Evolutionary conservation across 2,888 invertebrate genomes (phyloP), one percentile per base, ranked within the genome.

Genomic region (Sphaerophoria taeniata): DNA sequence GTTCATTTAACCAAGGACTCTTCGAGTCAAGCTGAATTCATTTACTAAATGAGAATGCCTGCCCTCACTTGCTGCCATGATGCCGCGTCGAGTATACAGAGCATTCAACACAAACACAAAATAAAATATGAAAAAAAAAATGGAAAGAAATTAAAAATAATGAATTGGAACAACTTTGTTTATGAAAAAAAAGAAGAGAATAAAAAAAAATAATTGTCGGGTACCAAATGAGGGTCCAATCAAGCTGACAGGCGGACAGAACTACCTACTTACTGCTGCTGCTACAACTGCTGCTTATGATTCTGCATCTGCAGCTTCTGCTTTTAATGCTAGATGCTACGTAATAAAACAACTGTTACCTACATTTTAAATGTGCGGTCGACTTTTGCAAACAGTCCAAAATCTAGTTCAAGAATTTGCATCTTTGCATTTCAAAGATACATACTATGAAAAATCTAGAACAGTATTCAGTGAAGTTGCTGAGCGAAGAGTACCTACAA

Each of bases 31-130:
- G 76, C 63, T 77, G 70, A 70, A 73, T 85, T 81, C 85, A 81
- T 85, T 69, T 65, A 58, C 72, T 80, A 81, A 85, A 77, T 85
- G 81, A 85, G 81, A 85, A 58, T 76, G 76, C 56, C 69, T 76
- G 76, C 56, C 69, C 63, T n/a, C 49, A 53, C 67, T 53, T 53
- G 14, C 39, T 53, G 39, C 9, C 7, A 16, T 39, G 3, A 34
- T 34, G 34, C 11, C 3, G 3, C 39, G 24, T 51, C 5, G 24
- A 24, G 24, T 24, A 24, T 24, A 24, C 24, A 24, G 24, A 24
- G 24, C 24, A 24, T 24, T 24, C 24, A 24, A 24, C 24, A 24
- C 24, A 24, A 5, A 51, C 24, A 49, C 4, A 49, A 5, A 14
- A 49, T 4, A 49, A 49, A 7, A 12, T 7, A 24, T 14, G n/a